Evolutionary conservation across 1,140 invertebrate species (phyloP).

Genomic region (Apis dorsata): DNA sequence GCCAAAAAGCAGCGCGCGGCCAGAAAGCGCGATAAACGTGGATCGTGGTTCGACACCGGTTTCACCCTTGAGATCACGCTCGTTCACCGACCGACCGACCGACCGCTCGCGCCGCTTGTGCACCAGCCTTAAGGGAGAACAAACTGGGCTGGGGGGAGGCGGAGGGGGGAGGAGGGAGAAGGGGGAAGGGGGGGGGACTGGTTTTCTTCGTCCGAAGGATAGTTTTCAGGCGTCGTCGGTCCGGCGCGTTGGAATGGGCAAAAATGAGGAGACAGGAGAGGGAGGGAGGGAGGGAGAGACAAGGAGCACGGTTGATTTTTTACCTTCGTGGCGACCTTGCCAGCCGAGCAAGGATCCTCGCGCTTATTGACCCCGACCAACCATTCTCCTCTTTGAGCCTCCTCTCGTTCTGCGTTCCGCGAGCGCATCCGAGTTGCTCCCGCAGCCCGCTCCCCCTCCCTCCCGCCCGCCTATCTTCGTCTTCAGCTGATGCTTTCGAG

Average conservation of each 20-base stretch:
- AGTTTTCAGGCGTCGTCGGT: slow-evolving; percentile 44
- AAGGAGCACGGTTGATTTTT: slow-evolving; percentile 66
- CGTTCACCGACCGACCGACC: not conserved
- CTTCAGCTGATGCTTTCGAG: slow-evolving; percentile 43
- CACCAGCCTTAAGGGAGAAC: slow-evolving; percentile 36
- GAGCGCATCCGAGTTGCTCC: slow-evolving; percentile 21
- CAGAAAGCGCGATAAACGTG: not conserved
- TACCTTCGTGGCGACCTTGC: slow-evolving; percentile 71
- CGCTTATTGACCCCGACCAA: slow-evolving; percentile 65
- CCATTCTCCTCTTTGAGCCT: slow-evolving; percentile 44
- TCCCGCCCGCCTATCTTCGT: slow-evolving; percentile 27
- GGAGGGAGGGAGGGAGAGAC: slow-evolving; percentile 28
- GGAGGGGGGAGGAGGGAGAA: not conserved
- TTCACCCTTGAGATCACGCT: not conserved
- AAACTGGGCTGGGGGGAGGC: not conserved
- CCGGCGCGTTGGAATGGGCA: not conserved
- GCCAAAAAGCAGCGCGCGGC: not conserved
- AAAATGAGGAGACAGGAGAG: slow-evolving; percentile 26
- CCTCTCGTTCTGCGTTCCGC: slow-evolving; percentile 6
- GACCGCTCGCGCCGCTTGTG: slow-evolving; percentile 16
- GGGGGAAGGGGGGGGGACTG: slow-evolving; percentile 49
- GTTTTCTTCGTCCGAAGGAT: slow-evolving; percentile 63
- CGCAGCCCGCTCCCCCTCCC: not conserved
- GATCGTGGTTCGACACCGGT: not conserved
- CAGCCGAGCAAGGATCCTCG: slow-evolving; percentile 68